Base-by-base conservation (phyloP, 2,113 vertebrate genomes). In the Cottus gobio region DNA sequence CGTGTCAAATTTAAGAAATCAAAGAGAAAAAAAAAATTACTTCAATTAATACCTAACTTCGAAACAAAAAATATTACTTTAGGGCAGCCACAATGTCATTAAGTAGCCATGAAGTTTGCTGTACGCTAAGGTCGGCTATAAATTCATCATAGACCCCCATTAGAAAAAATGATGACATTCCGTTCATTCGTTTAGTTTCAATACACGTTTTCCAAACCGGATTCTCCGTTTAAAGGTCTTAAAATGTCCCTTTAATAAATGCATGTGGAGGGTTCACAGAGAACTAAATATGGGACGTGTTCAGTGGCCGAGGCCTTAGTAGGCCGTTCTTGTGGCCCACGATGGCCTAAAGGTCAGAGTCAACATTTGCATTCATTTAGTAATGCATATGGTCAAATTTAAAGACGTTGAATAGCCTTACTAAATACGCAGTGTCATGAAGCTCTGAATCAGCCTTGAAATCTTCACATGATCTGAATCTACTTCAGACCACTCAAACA, bases 401-500 rank as follows among this genome's bases (percentile, higher is more conserved):
- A 34, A 65, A 84, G 13, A 67, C 36, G 13, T 56, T 24, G 6
- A 75, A 31, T 0, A 52, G 20, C 30, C n/a, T 70, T 48, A n/a
- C 9, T n/a, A 36, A 71, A 86, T 30, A 67, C 48, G 37, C 16
- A 31, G 13, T 10, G 7, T 66, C 42, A 26, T n/a, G n/a, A n/a
- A n/a, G n/a, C n/a, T n/a, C n/a, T n/a, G 56, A 63, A 66, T 71
- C 60, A 42, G 48, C 58, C 6, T 8, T 62, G 54, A 64, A 76
- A 79, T 82, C 73, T 71, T 18, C 58, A 56, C 75, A 77, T 61
- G 10, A 64, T 22, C 50, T 9, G 30, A 44, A 42, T n/a, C 18
- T 6, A 5, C 42, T 62, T 20, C 74, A 61, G 64, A 30, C 56
- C 12, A 13, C 68, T 60, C 16, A 15, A 30, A 68, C 62, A 71